Percentiles rank a stretch among this genome's conserved stretches.
Conservation (phyloP, 2,797 vertebrate species). For the Urophycis tenuis region DNA sequence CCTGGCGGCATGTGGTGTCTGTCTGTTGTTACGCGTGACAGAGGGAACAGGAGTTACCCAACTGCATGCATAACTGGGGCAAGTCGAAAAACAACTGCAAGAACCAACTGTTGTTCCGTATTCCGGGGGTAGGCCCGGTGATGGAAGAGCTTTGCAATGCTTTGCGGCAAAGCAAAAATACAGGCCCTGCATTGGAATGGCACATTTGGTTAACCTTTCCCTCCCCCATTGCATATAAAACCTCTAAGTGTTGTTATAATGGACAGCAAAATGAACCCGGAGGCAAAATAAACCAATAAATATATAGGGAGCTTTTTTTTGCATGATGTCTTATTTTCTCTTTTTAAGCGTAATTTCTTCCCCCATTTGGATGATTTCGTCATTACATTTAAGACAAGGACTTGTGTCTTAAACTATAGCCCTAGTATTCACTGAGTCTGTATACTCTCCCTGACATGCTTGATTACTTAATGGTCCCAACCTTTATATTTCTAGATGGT, state of each 20-base stretch:
- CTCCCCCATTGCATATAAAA: conserved; percentile 49
- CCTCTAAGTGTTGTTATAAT: conserved; percentile 44
- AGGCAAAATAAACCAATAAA: conserved; percentile 49
- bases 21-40: conserved; percentile 48
- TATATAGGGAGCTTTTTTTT: conserved; percentile 20
- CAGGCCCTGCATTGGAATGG: conserved; percentile 45
- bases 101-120: conserved; percentile 64
- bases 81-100: conserved; percentile 69
- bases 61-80: conserved; percentile 58
- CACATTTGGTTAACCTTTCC: conserved; percentile 52
- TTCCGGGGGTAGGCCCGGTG: conserved; percentile 47
- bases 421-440: background rate
- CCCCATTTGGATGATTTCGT: background rate
- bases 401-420: background rate
- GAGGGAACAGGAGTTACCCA: conserved; percentile 58
- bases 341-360: background rate
- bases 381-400: background rate
- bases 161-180: conserved; percentile 59
- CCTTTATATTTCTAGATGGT: conserved; percentile 13
- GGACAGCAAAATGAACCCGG: conserved; percentile 40
- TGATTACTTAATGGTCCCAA: background rate
- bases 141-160: conserved; percentile 63
- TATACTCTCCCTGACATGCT: conserved; percentile 12
- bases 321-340: conserved; percentile 21
- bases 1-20: conserved; percentile 54